Percentiles rank a stretch among this genome's conserved stretches.
Evolutionary conservation across 2,797 vertebrate genomes (phyloP).

Genomic region (Phataginus tricuspis): DNA sequence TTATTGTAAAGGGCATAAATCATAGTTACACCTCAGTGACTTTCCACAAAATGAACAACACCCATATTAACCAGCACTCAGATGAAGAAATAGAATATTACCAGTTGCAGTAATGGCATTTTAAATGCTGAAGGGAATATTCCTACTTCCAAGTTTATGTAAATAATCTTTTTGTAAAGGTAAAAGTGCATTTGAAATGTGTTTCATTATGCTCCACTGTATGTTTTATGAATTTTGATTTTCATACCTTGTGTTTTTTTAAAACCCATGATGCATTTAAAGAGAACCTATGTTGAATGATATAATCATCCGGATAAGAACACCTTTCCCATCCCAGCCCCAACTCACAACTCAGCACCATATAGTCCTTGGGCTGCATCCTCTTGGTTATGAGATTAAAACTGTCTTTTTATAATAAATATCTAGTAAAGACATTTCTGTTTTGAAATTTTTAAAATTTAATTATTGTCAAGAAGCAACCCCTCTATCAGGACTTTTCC

Average conservation of each 20-base stretch:
- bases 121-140: background rate
- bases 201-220: background rate
- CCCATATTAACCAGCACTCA: background rate
- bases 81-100: background rate
- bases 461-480: slow-evolving; percentile 30
- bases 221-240: background rate
- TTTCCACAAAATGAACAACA: background rate
- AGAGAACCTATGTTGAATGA: background rate
- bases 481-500: background rate
- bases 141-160: background rate
- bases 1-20: background rate
- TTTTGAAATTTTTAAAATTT: slow-evolving; percentile 13
- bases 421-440: background rate
- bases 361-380: background rate
- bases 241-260: background rate
- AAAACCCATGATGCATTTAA: background rate
- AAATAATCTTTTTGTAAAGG: slow-evolving; percentile 27
- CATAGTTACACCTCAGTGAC: background rate
- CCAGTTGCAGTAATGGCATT: background rate
- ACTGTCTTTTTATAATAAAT: background rate
- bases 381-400: background rate
- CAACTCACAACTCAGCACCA: background rate
- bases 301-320: background rate
- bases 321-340: background rate
- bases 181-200: slow-evolving; percentile 13